A percentile compares a stretch with the other conserved stretches of the same genome.
Evolutionary conservation across 1,140 invertebrate species (phyloP).

Genomic region (Anastatus disparis): DNA sequence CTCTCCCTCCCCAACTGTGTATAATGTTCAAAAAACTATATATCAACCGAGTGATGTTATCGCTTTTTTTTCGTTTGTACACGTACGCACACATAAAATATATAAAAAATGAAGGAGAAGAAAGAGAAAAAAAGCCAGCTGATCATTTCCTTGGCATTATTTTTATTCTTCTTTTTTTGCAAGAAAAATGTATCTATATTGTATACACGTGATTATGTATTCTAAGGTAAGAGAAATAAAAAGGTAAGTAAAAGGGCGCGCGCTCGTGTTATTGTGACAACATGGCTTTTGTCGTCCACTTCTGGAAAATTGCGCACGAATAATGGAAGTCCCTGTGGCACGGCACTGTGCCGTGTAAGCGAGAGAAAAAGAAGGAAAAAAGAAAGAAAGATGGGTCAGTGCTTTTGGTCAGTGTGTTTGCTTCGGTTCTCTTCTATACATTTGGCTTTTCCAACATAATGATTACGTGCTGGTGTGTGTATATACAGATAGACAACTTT

Average conservation of each 20-base stretch:
- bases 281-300: slow-evolving; percentile 56
- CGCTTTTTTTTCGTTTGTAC: not conserved
- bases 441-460: not conserved
- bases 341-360: not conserved
- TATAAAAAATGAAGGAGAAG: too few species aligned
- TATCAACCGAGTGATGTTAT: not conserved
- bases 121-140: not conserved
- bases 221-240: too few species aligned
- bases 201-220: too few species aligned
- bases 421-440: not conserved
- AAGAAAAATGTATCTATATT: too few species aligned
- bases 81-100: too few species aligned
- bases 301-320: slow-evolving; percentile 58
- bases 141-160: not conserved
- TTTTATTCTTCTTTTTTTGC: not conserved
- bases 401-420: not conserved
- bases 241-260: not conserved
- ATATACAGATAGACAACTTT: too few species aligned
- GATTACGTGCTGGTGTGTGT: too few species aligned
- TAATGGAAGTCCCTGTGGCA: not conserved
- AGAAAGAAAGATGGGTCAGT: not conserved
- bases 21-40: too few species aligned
- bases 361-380: not conserved
- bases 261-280: slow-evolving; percentile 55
- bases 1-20: too few species aligned